Evolutionary conservation across 2,888 invertebrate species (phyloP), one percentile per base, ranked within the genome.

Genomic region (Aspidapion aeneum): DNA sequence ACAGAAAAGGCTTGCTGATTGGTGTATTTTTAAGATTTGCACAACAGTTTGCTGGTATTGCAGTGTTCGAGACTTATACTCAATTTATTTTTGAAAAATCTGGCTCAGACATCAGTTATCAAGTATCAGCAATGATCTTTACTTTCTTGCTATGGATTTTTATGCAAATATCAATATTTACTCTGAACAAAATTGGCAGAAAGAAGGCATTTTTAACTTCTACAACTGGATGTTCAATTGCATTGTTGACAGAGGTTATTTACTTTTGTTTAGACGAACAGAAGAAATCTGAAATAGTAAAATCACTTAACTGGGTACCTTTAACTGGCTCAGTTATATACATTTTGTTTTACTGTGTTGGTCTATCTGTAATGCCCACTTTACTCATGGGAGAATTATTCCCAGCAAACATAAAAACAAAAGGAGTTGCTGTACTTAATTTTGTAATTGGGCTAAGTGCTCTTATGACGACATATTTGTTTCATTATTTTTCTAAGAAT

Each of bases 11-110:
- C 2, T 57, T 77, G 9, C 58, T 69, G 9, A 72, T 74, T 35
- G 72, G 72, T 5, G 65, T 71, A 18, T 74, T 76, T 57, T 59
- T 75, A n/a, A 69, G 77, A 63, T 69, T 65, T 16, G 70, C 72
- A 16, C 77, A 77, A 65, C 75, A 77, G 61, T 67, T 75, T n/a
- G 69, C 70, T 16, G 78, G 77, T 21, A 70, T 74, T 52, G 62
- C 69, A 1, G 68, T 72, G 1, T 73, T 78, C 61, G 67, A 70
- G 2, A 69, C 70, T 7, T 77, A 77, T 57, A 71, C 74, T 1
- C 74, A 76, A 55, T 72, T 70, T 50, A 74, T 79, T 52, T 78
- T 79, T 63, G 68, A 74, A 56, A 71, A 73, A 67, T 72, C 78
- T 9, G 77, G 77, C 20, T 72, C 72, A 7, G 66, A 70, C 52